phyloP scores from a whole-genome alignment of 2,113 vertebrate genomes.

The Dasypus novemcinctus region DNA sequence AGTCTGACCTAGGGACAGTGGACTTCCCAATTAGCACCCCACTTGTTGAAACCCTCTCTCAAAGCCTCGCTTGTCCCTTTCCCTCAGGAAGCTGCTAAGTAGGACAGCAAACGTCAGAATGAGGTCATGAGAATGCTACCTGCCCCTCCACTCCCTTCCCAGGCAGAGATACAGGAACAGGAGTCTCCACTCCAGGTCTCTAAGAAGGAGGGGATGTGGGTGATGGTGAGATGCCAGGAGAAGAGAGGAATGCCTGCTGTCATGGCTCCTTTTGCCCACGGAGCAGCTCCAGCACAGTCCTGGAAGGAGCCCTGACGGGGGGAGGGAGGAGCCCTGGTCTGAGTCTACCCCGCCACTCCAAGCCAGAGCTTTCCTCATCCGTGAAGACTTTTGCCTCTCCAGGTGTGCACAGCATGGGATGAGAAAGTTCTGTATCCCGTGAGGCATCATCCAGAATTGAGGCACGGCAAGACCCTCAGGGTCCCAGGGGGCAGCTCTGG shows the following conservation, averaged over 20 bases:
- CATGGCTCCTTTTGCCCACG: background rate
- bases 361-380: background rate
- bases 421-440: accelerated
- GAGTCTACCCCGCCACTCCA: background rate
- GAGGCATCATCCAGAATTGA: background rate
- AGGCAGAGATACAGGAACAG: background rate
- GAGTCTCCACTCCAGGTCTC: background rate
- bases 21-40: constrained; percentile 38
- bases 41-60: constrained; percentile 31
- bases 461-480: background rate
- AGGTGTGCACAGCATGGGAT: background rate
- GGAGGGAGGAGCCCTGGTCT: background rate
- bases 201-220: background rate
- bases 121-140: constrained; percentile 39
- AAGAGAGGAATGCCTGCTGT: background rate
- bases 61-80: background rate
- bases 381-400: background rate
- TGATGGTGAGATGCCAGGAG: background rate
- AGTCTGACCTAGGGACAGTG: background rate
- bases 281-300: background rate
- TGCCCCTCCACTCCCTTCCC: background rate
- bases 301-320: background rate
- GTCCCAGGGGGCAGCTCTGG: background rate
- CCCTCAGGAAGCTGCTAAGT: constrained; percentile 56
- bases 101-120: constrained; percentile 52